Percentiles rank a stretch among this genome's conserved stretches.
These are phyloP conservation scores for Zophobas atratus DNA, from an alignment of 1,140 invertebrate species.

Conservation along the genomic window DNA sequence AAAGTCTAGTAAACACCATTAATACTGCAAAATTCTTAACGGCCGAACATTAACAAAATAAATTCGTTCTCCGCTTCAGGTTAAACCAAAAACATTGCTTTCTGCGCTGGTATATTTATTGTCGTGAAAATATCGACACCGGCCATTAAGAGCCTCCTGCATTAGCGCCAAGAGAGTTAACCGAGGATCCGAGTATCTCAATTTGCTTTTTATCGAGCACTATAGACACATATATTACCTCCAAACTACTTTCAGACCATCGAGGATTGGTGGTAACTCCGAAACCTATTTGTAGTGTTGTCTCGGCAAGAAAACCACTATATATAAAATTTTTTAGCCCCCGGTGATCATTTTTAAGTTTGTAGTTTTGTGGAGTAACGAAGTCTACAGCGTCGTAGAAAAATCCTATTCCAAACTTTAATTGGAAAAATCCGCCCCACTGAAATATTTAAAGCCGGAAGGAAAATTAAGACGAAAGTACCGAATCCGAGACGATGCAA, in stretches of 20 bases:
- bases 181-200: conserved; percentile 4
- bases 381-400: no score
- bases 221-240: not conserved
- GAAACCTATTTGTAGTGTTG: conserved; percentile 7
- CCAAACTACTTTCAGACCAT: conserved; percentile 10
- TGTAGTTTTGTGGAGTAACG: no score
- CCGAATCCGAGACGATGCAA: not conserved
- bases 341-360: no score
- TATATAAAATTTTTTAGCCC: no score
- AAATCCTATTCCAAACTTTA: no score
- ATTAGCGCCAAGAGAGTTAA: conserved; percentile 13
- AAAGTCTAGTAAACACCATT: no score
- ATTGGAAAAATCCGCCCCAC: no score
- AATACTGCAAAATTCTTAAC: no score
- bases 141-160: not conserved
- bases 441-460: not conserved
- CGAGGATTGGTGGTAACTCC: not conserved
- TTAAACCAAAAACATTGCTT: no score
- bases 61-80: no score
- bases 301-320: no score
- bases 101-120: not conserved
- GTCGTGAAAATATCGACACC: conserved; percentile 10
- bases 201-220: conserved; percentile 22
- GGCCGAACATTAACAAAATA: no score
- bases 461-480: not conserved